phyloP scores from a whole-genome alignment of 2,888 invertebrate genomes.

The Temnothorax rugatulus region DNA sequence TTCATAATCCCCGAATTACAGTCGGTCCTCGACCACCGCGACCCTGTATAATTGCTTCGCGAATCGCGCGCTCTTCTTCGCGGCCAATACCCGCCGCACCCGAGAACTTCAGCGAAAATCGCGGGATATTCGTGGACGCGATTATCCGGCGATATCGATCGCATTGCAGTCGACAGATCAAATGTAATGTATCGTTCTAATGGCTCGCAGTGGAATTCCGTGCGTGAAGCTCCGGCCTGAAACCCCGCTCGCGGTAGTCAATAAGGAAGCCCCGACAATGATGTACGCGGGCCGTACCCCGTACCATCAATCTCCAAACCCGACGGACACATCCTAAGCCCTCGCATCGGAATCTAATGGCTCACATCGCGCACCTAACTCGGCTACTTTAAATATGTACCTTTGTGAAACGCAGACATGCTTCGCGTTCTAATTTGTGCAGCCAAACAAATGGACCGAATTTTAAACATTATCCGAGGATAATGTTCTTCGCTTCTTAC shows the following conservation, averaged over 20 bases:
- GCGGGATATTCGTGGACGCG: background rate
- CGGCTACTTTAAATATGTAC: slow-evolving; percentile 11
- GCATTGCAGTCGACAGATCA: slow-evolving; percentile 50
- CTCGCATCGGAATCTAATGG: slow-evolving; percentile 33
- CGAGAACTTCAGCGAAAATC: background rate
- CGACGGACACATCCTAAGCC: slow-evolving; percentile 17
- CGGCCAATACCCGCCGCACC: background rate
- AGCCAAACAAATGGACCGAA: slow-evolving; percentile 22
- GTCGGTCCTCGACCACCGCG: slow-evolving; percentile 7
- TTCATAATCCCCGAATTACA: slow-evolving; percentile 54
- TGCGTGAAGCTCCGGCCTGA: slow-evolving; percentile 6
- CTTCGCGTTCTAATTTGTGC: slow-evolving; percentile 20
- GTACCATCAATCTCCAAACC: slow-evolving; percentile 36
- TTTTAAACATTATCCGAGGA: background rate
- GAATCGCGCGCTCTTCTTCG: background rate
- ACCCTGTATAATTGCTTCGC: background rate
- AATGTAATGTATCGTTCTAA: slow-evolving; percentile 32
- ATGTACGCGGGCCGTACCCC: slow-evolving; percentile 7
- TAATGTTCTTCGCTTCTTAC: background rate
- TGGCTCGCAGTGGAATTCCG: slow-evolving; percentile 24
- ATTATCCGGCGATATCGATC: slow-evolving; percentile 50
- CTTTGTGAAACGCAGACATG: background rate
- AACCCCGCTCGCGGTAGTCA: slow-evolving; percentile 3
- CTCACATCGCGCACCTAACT: slow-evolving; percentile 16
- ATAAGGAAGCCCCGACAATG: slow-evolving; percentile 33